These are phyloP conservation scores for Galeruca laticollis DNA, from an alignment of 2,888 invertebrate species.

Conservation along the genomic window DNA sequence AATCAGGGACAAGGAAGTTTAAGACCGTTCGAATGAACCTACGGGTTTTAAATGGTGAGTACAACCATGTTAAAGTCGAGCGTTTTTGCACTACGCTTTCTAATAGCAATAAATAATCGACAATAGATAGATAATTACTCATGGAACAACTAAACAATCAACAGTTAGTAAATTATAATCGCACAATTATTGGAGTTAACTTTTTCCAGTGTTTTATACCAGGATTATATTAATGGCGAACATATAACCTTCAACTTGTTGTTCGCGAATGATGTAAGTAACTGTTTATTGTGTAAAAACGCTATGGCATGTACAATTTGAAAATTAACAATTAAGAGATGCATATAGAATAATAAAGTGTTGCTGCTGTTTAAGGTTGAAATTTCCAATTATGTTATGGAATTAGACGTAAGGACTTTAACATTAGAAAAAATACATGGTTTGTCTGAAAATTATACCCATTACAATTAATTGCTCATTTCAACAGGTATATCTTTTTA, in stretches of 20 bases:
- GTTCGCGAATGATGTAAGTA: background rate
- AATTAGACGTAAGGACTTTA: too few relatives aligned
- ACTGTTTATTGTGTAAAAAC: constrained; percentile 5
- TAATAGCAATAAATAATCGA: background rate
- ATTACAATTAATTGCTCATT: too few relatives aligned
- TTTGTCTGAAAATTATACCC: too few relatives aligned
- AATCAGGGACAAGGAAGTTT: background rate
- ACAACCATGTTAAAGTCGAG: background rate
- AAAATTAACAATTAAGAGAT: too few relatives aligned
- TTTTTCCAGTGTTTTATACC: background rate
- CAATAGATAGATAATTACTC: background rate
- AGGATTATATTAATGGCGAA: background rate
- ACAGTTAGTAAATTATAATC: constrained; percentile 3
- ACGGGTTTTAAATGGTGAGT: background rate
- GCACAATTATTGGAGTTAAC: background rate
- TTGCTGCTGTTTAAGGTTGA: too few relatives aligned
- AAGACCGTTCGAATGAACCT: background rate
- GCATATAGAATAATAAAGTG: too few relatives aligned
- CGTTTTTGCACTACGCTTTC: background rate
- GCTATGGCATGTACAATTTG: background rate
- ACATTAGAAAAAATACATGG: too few relatives aligned
- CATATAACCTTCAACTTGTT: constrained; percentile 6
- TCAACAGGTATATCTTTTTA: too few relatives aligned
- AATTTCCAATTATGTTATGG: too few relatives aligned
- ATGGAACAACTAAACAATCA: background rate